phyloP scores from a whole-genome alignment of 53 echinoderm and acorn worm species.

The Glandiceps talaboti region DNA sequence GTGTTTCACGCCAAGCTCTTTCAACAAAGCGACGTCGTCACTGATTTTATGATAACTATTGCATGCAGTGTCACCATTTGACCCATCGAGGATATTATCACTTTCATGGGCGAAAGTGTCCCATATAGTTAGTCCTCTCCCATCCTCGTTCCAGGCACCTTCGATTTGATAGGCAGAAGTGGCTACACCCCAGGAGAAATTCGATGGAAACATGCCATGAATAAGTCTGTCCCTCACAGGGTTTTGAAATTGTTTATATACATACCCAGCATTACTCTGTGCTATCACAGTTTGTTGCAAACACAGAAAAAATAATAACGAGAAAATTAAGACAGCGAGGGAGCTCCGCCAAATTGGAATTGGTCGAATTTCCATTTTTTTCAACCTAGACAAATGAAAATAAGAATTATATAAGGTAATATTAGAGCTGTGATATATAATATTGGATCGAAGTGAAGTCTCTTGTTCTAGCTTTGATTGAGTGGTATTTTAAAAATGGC shows the following conservation, averaged over 20 bases:
- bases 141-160: constrained; percentile 53
- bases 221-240: constrained; percentile 53
- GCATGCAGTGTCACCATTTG: constrained; percentile 68
- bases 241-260: constrained; percentile 28
- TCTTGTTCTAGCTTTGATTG: too few relatives aligned
- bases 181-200: constrained; percentile 57
- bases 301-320: too few relatives aligned
- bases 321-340: too few relatives aligned
- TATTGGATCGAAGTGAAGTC: too few relatives aligned
- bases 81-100: constrained; percentile 30
- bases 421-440: too few relatives aligned
- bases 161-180: constrained; percentile 77
- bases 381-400: too few relatives aligned
- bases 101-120: constrained; percentile 49
- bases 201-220: constrained; percentile 51
- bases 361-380: too few relatives aligned
- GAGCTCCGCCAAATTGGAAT: too few relatives aligned
- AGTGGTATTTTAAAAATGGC: too few relatives aligned
- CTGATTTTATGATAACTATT: constrained; percentile 65
- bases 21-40: constrained; percentile 61
- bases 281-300: background rate
- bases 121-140: constrained; percentile 56
- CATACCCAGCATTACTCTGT: background rate
- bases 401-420: too few relatives aligned
- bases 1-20: constrained; percentile 63